Percentiles rank a stretch among this genome's conserved stretches.
phyloP scores from a whole-genome alignment of 1,140 invertebrate genomes.

The Drosophila nikananu region DNA sequence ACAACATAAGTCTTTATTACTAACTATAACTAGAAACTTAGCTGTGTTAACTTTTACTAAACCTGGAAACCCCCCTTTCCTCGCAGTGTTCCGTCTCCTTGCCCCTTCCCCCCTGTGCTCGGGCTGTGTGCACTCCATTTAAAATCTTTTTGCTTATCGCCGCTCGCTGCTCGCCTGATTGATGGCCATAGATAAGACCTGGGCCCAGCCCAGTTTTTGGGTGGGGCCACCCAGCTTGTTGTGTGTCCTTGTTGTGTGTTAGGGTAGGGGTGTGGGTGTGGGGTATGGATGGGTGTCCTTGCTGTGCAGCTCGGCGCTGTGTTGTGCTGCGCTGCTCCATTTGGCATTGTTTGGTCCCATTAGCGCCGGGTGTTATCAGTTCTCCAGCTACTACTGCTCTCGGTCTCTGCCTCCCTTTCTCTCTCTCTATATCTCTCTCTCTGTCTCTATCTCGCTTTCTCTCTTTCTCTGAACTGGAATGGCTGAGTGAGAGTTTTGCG shows the following conservation, averaged over 20 bases:
- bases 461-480: constrained; percentile 47
- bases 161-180: constrained; percentile 83
- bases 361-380: constrained; percentile 84
- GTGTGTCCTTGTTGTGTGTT: constrained; percentile 46
- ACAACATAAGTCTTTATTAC: not conserved
- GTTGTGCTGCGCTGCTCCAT: constrained; percentile 70
- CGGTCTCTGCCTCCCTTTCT: constrained; percentile 15
- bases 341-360: constrained; percentile 85
- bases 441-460: not conserved
- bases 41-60: too few relatives aligned
- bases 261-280: not conserved
- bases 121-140: constrained; percentile 75
- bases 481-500: constrained; percentile 84
- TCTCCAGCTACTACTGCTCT: constrained; percentile 62
- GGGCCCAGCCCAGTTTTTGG: constrained; percentile 65
- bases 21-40: not conserved
- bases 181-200: constrained; percentile 84
- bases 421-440: not conserved
- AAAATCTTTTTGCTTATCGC: constrained; percentile 85
- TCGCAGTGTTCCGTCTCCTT: constrained; percentile 6
- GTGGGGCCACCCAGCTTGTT: constrained; percentile 35
- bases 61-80: not conserved
- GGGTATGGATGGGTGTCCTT: constrained; percentile 23
- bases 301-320: constrained; percentile 31
- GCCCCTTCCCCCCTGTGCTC: constrained; percentile 10